Conservation (phyloP, 30 jellyfish, hydroid and myxozoan species). For the Aurelia coerulea region DNA sequence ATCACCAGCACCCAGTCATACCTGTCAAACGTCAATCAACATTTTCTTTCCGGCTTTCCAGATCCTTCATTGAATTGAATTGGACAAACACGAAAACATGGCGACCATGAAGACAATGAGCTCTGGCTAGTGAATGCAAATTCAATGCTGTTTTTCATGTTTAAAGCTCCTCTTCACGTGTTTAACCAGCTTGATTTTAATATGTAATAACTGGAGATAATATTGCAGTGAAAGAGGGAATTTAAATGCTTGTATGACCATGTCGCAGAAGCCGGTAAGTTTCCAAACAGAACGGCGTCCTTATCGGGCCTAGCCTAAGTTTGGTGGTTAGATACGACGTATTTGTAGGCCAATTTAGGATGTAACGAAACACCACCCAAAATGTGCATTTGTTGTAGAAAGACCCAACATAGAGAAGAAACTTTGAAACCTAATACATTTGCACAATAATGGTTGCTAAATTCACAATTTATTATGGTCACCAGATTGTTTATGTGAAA, state of each 20-base stretch:
- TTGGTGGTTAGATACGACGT: background rate
- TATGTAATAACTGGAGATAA: background rate
- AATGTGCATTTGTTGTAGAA: no score
- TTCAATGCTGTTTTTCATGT: background rate
- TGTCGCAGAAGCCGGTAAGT: conserved; percentile 46
- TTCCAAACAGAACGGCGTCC: background rate
- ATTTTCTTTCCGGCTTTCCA: no score
- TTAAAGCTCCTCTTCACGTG: background rate
- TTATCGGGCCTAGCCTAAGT: background rate
- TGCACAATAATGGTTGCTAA: no score
- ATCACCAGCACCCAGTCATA: background rate
- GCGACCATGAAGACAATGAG: conserved; percentile 44
- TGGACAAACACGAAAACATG: conserved; percentile 59
- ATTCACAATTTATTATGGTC: no score
- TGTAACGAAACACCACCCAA: no score
- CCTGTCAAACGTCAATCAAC: background rate
- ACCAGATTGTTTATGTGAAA: no score
- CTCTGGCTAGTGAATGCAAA: conserved; percentile 4
- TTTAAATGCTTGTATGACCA: conserved; percentile 1
- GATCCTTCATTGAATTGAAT: conserved; percentile 33
- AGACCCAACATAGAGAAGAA: no score
- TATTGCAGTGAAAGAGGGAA: background rate
- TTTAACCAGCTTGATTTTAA: no score
- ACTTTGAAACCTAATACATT: no score
- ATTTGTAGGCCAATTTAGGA: background rate